Evolutionary conservation across 2,113 vertebrate species (phyloP), one percentile per base, ranked within the genome.

Genomic region (Scatophagus argus): DNA sequence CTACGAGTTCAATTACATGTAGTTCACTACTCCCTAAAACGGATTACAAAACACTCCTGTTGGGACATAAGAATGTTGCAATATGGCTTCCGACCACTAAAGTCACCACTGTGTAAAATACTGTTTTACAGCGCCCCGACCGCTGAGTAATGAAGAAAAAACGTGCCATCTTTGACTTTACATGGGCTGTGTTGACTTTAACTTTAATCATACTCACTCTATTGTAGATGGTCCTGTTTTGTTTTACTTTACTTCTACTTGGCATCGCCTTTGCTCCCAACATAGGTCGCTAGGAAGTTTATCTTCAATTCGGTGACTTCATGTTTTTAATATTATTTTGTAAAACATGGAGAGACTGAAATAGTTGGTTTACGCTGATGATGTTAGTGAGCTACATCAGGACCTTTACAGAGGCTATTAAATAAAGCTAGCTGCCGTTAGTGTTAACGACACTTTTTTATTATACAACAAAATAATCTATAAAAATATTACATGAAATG

Each of bases 111-210:
- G 59, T 9, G 34, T 55, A 25, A 47, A 72, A 23, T 5, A 19
- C 51, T 21, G 12, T 27, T 29, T 5, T 2, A n/a, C 34, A 58
- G 12, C 16, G 36, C 17, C 8, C 4, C 6, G 11, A 11, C 10
- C 7, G 4, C 6, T 2, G 1, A 21, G 12, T 6, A 9, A 72
- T 29, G 64, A 83, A 71, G 56, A 83, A 46, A 46, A 34, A 34
- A 58, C 21, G 14, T 41, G 46, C 61, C 34, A 79, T 52, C 34
- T 80, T 77, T 76, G 49, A 64, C 44, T 74, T 56, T 23, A 73
- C 41, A 56, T 6, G 5, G 46, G 2, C n/a, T 77, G 32, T 56
- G 51, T 14, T 55, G 47, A 72, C 34, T 63, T 66, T 14, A 52
- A 17, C 27, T 31, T 13, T 51, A 47, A 41, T 70, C 46, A 9